Conservation (phyloP, 2,113 vertebrate species). For the Prietella phreatophila region DNA sequence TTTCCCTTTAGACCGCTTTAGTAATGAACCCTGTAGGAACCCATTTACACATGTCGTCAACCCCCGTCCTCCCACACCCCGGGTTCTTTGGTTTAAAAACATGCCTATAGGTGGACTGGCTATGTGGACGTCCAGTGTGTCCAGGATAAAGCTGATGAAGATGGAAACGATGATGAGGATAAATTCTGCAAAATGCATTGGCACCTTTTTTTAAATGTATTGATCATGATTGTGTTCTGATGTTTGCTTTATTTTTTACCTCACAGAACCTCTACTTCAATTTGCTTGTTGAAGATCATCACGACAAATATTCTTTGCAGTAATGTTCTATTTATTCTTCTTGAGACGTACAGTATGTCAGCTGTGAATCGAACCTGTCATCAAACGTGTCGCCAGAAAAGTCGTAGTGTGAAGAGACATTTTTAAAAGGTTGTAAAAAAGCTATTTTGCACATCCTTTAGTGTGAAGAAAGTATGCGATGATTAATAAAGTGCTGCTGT, state of each 20-base stretch:
- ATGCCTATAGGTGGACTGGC: background rate
- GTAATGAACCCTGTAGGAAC: background rate
- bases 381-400: background rate
- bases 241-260: background rate
- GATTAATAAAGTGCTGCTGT: slow-evolving; percentile 11
- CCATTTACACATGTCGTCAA: background rate
- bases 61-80: too few species aligned
- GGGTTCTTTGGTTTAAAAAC: background rate
- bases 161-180: background rate
- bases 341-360: background rate
- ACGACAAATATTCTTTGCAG: background rate
- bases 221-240: background rate
- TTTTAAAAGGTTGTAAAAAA: slow-evolving; percentile 18
- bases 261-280: background rate
- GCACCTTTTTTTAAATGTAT: background rate
- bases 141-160: background rate
- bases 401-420: slow-evolving; percentile 25
- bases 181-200: background rate
- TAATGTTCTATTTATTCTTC: slow-evolving; percentile 29
- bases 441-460: slow-evolving; percentile 15
- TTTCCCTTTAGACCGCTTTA: background rate
- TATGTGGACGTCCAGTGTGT: background rate
- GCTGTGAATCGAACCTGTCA: slow-evolving; percentile 33
- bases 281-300: background rate
- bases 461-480: background rate